Conservation (phyloP, 2,888 invertebrate species). For the Thereva unica region DNA sequence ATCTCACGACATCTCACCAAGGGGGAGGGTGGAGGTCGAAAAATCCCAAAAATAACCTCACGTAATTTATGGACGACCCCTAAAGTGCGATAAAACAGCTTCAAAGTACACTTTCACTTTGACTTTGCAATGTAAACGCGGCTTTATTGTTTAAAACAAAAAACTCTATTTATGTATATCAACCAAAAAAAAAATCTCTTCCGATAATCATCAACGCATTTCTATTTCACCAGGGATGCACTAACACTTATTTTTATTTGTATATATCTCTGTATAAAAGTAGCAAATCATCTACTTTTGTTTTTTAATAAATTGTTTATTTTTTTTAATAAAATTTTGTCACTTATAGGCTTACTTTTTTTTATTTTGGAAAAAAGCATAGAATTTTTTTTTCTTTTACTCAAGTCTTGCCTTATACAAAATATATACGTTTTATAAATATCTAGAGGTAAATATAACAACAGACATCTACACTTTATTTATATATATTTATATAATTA, state of each 20-base stretch:
- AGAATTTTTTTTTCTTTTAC: too few relatives aligned
- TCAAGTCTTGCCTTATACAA: conserved; percentile 39
- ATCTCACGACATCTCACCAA: too few relatives aligned
- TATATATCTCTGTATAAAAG: conserved; percentile 16
- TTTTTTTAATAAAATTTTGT: conserved; percentile 4
- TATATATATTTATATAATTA: conserved; percentile 46
- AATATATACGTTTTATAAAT: conserved; percentile 40
- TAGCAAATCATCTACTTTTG: neutral
- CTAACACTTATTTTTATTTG: conserved; percentile 43
- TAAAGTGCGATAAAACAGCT: too few relatives aligned
- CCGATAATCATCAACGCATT: conserved; percentile 11
- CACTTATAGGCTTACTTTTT: conserved; percentile 1
- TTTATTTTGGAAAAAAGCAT: too few relatives aligned
- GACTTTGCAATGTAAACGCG: too few relatives aligned
- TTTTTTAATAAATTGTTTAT: neutral
- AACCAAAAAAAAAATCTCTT: conserved; percentile 7
- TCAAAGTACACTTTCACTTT: too few relatives aligned
- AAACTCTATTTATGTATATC: too few relatives aligned
- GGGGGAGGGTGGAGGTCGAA: too few relatives aligned
- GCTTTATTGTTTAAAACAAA: too few relatives aligned
- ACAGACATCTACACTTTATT: conserved; percentile 53
- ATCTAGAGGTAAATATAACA: conserved; percentile 45
- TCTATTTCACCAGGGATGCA: conserved; percentile 43
- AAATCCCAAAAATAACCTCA: too few relatives aligned
- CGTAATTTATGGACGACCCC: too few relatives aligned